Percentiles rank a stretch among this genome's conserved stretches.
These are phyloP conservation scores for Acholoe squamosa DNA, from an alignment of 2,888 invertebrate species.

Conservation along the genomic window DNA sequence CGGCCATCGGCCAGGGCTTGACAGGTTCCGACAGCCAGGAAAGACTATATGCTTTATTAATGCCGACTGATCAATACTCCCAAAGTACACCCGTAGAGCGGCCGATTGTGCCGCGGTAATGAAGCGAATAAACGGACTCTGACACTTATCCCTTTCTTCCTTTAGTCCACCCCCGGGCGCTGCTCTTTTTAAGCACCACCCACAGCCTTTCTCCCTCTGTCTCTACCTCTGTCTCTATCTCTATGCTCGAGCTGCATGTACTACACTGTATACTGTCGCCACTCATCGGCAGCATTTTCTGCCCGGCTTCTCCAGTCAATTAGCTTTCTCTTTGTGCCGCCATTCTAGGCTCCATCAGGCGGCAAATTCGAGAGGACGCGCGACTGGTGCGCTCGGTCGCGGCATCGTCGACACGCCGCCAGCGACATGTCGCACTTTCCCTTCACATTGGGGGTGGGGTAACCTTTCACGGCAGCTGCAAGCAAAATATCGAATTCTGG, in stretches of 20 bases:
- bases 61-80: constrained; percentile 30
- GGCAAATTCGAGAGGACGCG: constrained; percentile 49
- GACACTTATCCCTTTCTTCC: constrained; percentile 55
- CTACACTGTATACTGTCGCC: constrained; percentile 46
- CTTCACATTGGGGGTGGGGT: neutral
- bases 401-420: neutral
- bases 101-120: constrained; percentile 46
- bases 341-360: constrained; percentile 25
- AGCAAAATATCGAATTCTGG: constrained; percentile 21
- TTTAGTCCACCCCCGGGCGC: neutral
- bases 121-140: constrained; percentile 58
- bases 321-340: constrained; percentile 47
- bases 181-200: neutral
- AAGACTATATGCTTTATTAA: constrained; percentile 62
- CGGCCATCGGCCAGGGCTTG: neutral
- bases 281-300: constrained; percentile 1
- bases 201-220: neutral
- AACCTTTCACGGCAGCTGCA: neutral
- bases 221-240: neutral
- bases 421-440: neutral
- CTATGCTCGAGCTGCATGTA: neutral
- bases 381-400: neutral
- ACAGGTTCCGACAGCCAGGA: constrained; percentile 59
- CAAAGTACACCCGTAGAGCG: neutral
- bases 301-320: constrained; percentile 35